Percentiles rank a stretch among this genome's conserved stretches.
These are phyloP conservation scores for Stigmatopora nigra DNA, from an alignment of 2,113 vertebrate species.

Conservation along the genomic window DNA sequence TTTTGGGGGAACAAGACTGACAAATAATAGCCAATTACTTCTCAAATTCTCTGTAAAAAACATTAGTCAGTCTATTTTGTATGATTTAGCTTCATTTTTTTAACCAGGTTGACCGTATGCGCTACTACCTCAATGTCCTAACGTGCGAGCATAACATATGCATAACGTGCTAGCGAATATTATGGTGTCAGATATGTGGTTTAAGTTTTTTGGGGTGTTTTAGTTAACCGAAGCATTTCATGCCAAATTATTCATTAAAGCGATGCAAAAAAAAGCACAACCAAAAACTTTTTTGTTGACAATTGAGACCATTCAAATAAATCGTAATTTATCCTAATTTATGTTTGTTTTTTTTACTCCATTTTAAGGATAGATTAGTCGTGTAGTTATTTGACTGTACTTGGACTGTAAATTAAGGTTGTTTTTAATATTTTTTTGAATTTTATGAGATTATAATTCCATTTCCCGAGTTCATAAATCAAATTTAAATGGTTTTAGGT, in stretches of 20 bases:
- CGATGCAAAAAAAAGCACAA: slow-evolving; percentile 7
- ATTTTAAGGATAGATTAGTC: slow-evolving; percentile 42
- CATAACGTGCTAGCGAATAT: slow-evolving; percentile 2
- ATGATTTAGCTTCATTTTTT: not conserved
- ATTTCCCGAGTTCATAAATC: slow-evolving; percentile 48
- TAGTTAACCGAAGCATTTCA: not conserved
- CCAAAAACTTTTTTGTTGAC: not conserved
- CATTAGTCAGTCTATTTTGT: slow-evolving; percentile 17
- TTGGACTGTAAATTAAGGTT: slow-evolving; percentile 44
- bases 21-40: slow-evolving; percentile 49
- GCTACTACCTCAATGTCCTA: not conserved
- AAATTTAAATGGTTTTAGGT: slow-evolving; percentile 51
- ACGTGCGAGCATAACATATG: slow-evolving; percentile 5
- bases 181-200: not conserved
- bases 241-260: slow-evolving; percentile 18
- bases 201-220: not conserved
- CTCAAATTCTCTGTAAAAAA: slow-evolving; percentile 33
- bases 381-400: slow-evolving; percentile 32
- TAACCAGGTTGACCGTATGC: not conserved
- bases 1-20: slow-evolving; percentile 16
- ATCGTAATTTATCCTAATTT: slow-evolving; percentile 56
- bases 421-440: slow-evolving; percentile 25
- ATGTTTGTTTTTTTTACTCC: slow-evolving; percentile 50
- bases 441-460: slow-evolving; percentile 43
- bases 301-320: slow-evolving; percentile 26